phyloP scores from a whole-genome alignment of 1,140 invertebrate genomes.

The Trialeurodes vaporariorum region DNA sequence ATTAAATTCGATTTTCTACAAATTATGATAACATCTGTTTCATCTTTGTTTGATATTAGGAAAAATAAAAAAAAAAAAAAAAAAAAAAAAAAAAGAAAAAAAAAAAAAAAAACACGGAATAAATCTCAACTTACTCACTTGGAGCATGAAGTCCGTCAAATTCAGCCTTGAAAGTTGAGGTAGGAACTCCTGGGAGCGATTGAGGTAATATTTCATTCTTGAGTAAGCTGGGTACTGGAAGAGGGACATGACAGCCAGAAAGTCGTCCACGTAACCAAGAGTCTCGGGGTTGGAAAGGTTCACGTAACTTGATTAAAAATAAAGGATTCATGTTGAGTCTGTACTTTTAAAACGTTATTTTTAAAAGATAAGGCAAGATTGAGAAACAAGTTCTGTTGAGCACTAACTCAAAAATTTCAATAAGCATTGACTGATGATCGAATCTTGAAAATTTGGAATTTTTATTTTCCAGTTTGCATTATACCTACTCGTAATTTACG shows the following conservation, averaged over 20 bases:
- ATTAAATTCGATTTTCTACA: too few relatives aligned
- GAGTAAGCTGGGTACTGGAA: slow-evolving; percentile 25
- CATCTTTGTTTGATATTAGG: not conserved
- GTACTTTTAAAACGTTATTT: too few relatives aligned
- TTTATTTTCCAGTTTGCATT: too few relatives aligned
- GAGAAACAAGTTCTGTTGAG: too few relatives aligned
- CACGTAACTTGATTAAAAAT: slow-evolving; percentile 15
- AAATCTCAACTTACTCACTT: slow-evolving; percentile 16
- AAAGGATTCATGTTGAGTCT: too few relatives aligned
- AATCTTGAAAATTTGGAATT: too few relatives aligned
- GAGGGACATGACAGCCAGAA: slow-evolving; percentile 20
- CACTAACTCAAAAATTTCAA: too few relatives aligned
- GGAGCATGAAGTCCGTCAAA: slow-evolving; percentile 26
- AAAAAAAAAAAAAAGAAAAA: not conserved
- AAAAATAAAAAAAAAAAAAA: not conserved
- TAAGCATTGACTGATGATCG: too few relatives aligned
- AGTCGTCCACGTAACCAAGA: slow-evolving; percentile 13
- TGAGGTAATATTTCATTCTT: slow-evolving; percentile 19
- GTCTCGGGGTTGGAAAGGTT: slow-evolving; percentile 4
- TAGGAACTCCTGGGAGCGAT: slow-evolving; percentile 12
- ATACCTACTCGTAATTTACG: too few relatives aligned
- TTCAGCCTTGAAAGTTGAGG: slow-evolving; percentile 18
- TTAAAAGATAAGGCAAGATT: too few relatives aligned
- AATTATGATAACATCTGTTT: not conserved
- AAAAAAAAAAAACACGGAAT: not conserved